Percentiles rank a stretch among this genome's conserved stretches.
These are phyloP conservation scores for Proisotoma minuta DNA, from an alignment of 2,888 invertebrate genomes.

Conservation along the genomic window DNA sequence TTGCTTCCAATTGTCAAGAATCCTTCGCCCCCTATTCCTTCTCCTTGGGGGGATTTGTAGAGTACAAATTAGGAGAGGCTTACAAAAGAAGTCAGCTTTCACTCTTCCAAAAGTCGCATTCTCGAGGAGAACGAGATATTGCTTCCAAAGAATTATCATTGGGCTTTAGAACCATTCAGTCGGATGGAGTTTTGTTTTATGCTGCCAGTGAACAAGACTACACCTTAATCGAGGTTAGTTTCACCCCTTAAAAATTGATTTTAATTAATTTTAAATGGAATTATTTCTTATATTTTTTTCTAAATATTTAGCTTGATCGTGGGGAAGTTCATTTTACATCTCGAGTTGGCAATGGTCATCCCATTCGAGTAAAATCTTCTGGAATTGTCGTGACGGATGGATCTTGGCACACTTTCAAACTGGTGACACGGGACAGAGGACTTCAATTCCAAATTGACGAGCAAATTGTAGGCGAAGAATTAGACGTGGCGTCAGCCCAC, in stretches of 20 bases:
- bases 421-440: slow-evolving; percentile 59
- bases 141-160: slow-evolving; percentile 70
- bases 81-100: slow-evolving; percentile 80
- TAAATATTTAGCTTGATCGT: slow-evolving; percentile 57
- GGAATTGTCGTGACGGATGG: slow-evolving; percentile 65
- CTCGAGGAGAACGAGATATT: slow-evolving; percentile 25
- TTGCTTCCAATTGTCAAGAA: slow-evolving; percentile 72
- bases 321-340: slow-evolving; percentile 77
- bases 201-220: slow-evolving; percentile 82
- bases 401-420: slow-evolving; percentile 80
- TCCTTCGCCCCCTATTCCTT: slow-evolving; percentile 76
- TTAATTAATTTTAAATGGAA: neutral
- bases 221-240: slow-evolving; percentile 66
- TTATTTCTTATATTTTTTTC: slow-evolving; percentile 17
- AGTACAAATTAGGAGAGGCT: slow-evolving; percentile 70
- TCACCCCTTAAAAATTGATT: neutral
- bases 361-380: slow-evolving; percentile 74
- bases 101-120: slow-evolving; percentile 53
- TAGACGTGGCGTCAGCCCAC: slow-evolving; percentile 80
- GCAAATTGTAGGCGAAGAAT: slow-evolving; percentile 70
- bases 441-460: slow-evolving; percentile 69
- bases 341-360: slow-evolving; percentile 61
- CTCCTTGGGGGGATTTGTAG: slow-evolving; percentile 70
- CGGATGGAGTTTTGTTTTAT: slow-evolving; percentile 76
- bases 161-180: slow-evolving; percentile 72